Conservation (phyloP, 1,140 invertebrate genomes). For the Panulirus ornatus region DNA sequence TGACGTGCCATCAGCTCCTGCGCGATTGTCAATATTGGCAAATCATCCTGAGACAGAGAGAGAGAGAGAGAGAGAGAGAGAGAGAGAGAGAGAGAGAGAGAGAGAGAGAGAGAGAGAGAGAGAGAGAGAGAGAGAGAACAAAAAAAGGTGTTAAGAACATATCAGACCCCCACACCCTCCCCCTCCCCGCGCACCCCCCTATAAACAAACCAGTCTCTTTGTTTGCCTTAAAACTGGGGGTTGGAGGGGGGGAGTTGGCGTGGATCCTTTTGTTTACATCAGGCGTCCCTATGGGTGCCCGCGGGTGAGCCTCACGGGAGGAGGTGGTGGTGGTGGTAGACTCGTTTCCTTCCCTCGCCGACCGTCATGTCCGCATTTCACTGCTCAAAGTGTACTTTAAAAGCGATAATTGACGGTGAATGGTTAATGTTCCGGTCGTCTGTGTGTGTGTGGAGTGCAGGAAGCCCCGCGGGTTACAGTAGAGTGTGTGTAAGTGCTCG, state of each 20-base stretch:
- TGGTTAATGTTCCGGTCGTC: too few relatives aligned
- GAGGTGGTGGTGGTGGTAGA: not conserved
- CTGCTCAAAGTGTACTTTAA: too few relatives aligned
- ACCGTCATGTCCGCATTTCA: too few relatives aligned
- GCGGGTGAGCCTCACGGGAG: too few relatives aligned
- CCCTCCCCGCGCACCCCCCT: not conserved
- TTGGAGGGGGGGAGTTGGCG: too few relatives aligned
- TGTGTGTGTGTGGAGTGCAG: too few relatives aligned
- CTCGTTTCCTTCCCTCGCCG: not conserved
- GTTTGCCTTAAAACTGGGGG: not conserved
- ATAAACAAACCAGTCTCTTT: not conserved
- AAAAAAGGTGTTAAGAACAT: conserved; percentile 26
- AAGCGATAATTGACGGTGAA: too few relatives aligned
- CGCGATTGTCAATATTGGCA: conserved; percentile 39
- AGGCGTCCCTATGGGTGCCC: not conserved
- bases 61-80: too few relatives aligned
- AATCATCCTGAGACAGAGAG: conserved; percentile 5
- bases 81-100: conserved; percentile 17
- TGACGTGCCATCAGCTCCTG: conserved; percentile 11
- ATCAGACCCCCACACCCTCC: not conserved
- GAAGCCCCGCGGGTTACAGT: too few relatives aligned
- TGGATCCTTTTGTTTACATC: not conserved
- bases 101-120: conserved; percentile 39
- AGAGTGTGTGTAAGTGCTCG: conserved; percentile 28
- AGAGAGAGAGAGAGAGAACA: not conserved